These are phyloP conservation scores for Pachyseris speciosa DNA, from an alignment of 64 coral and sea anemone species.

Conservation along the genomic window DNA sequence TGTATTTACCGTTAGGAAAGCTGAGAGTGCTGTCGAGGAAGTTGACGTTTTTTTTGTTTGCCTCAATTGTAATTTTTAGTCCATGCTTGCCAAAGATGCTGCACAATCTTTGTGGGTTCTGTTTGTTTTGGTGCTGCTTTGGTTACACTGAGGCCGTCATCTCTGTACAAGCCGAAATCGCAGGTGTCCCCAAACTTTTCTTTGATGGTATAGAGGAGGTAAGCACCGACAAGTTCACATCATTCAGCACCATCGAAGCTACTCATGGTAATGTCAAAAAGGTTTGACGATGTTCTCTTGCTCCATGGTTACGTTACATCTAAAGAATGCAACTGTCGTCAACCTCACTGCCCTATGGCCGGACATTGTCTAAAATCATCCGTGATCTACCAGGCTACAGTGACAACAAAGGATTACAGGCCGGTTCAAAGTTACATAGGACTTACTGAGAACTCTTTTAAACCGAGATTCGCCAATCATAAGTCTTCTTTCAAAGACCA, in stretches of 20 bases:
- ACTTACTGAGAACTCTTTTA: too few relatives aligned
- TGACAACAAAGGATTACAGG: too few relatives aligned
- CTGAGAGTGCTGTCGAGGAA: background rate
- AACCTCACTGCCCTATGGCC: too few relatives aligned
- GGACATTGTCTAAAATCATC: too few relatives aligned
- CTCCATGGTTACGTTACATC: background rate
- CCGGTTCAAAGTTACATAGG: too few relatives aligned
- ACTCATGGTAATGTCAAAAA: conserved; percentile 14
- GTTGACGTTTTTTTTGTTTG: background rate
- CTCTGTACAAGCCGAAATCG: conserved; percentile 1
- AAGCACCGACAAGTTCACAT: background rate
- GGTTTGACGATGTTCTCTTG: conserved; percentile 19
- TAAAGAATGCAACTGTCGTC: too few relatives aligned
- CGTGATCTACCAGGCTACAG: too few relatives aligned
- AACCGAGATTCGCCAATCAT: too few relatives aligned
- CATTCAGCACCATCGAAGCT: conserved; percentile 1
- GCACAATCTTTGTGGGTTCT: background rate
- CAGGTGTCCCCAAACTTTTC: background rate
- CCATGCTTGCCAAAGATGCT: background rate
- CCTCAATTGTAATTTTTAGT: background rate
- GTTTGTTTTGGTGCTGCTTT: background rate
- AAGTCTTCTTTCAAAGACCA: too few relatives aligned
- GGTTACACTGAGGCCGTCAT: conserved; percentile 1
- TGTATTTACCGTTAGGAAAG: background rate
- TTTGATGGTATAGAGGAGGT: background rate